Evolutionary conservation across 1,140 invertebrate genomes (phyloP).

Genomic region (Medauroidea extradentata): DNA sequence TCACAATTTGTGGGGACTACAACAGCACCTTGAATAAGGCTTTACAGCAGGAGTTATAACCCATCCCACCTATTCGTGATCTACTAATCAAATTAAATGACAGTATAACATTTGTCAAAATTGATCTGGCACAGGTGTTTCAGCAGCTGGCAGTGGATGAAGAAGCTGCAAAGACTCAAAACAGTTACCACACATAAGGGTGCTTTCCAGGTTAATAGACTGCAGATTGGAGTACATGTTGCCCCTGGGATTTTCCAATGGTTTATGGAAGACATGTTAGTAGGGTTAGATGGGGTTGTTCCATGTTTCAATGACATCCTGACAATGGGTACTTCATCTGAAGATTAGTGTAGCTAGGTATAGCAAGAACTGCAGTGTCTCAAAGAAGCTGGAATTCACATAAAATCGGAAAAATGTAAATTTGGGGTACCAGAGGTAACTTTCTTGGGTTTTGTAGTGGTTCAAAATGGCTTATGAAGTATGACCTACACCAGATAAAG

Average conservation of each 20-base stretch:
- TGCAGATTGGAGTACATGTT: conserved; percentile 45
- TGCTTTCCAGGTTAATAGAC: conserved; percentile 42
- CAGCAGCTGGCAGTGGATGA: conserved; percentile 35
- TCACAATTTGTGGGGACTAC: conserved; percentile 38
- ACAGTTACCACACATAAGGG: conserved; percentile 41
- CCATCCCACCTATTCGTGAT: conserved; percentile 13
- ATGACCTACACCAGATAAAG: not conserved
- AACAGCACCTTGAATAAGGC: conserved; percentile 22
- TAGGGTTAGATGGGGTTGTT: conserved; percentile 17
- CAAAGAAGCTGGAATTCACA: conserved; percentile 20
- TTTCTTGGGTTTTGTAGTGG: not conserved
- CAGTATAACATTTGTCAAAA: conserved; percentile 28
- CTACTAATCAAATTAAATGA: conserved; percentile 17
- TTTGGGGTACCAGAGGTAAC: conserved; percentile 29
- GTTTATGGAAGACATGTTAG: conserved; percentile 39
- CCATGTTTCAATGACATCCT: conserved; percentile 13
- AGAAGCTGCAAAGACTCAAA: not conserved
- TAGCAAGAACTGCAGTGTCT: not conserved
- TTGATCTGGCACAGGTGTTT: conserved; percentile 35
- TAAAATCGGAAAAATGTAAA: conserved; percentile 36
- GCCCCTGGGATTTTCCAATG: conserved; percentile 44
- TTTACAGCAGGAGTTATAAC: conserved; percentile 15
- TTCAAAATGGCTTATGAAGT: not conserved
- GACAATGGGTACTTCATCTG: not conserved
- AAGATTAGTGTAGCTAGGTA: not conserved